These are phyloP conservation scores for Drosophila fuyamai DNA, from an alignment of 1,140 invertebrate genomes.

Conservation along the genomic window DNA sequence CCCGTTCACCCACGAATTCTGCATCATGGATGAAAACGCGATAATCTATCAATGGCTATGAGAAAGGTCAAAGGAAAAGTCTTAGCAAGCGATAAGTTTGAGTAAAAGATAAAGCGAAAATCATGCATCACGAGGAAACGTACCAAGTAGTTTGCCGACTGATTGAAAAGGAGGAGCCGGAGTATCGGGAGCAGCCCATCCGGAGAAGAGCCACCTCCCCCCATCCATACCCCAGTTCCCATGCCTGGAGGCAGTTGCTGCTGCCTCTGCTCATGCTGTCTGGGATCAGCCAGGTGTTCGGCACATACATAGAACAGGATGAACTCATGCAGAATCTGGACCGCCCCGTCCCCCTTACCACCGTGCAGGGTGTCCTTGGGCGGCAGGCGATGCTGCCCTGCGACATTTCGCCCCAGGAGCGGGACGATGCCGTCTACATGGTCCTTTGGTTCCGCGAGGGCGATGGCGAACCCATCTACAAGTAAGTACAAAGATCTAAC, in stretches of 20 bases:
- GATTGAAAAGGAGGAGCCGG: slow-evolving; percentile 19
- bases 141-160: slow-evolving; percentile 45
- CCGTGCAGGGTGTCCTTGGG: slow-evolving; percentile 91
- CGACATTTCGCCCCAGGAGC: slow-evolving; percentile 91
- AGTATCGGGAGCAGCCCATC: slow-evolving; percentile 1
- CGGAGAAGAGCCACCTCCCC: slow-evolving; percentile 6
- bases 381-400: slow-evolving; percentile 92
- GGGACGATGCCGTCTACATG: slow-evolving; percentile 93
- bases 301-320: slow-evolving; percentile 78
- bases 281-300: slow-evolving; percentile 18
- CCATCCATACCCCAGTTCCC: slow-evolving; percentile 1
- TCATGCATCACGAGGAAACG: slow-evolving; percentile 61
- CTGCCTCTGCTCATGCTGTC: slow-evolving; percentile 34
- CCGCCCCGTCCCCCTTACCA: slow-evolving; percentile 89
- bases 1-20: slow-evolving; percentile 2
- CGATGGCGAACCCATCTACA: slow-evolving; percentile 93
- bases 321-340: slow-evolving; percentile 84
- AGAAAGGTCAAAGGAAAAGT: slow-evolving; percentile 42
- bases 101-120: slow-evolving; percentile 57
- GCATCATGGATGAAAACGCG: slow-evolving; percentile 45
- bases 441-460: slow-evolving; percentile 95
- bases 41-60: slow-evolving; percentile 61
- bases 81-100: slow-evolving; percentile 54
- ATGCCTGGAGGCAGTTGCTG: slow-evolving; percentile 15
- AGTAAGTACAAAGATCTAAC: slow-evolving; percentile 86